phyloP scores from a whole-genome alignment of 2,113 vertebrate genomes.

The Grus americana region DNA sequence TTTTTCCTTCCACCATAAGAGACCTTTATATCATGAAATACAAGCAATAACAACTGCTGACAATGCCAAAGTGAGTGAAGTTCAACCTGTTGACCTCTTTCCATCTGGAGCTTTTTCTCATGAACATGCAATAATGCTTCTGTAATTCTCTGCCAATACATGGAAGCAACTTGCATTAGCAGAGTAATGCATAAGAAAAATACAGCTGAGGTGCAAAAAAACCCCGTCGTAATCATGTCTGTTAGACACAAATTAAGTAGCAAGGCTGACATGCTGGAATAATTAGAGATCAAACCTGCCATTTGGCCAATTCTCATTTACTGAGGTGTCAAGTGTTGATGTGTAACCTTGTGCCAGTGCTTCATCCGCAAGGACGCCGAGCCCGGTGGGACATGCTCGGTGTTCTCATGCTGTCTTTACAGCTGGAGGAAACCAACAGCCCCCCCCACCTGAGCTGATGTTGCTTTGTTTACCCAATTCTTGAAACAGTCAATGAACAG shows the following conservation, averaged over 20 bases:
- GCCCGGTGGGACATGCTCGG: background rate
- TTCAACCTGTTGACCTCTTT: constrained; percentile 17
- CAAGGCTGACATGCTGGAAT: background rate
- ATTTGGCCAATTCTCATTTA: background rate
- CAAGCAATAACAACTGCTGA: background rate
- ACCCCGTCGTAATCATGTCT: background rate
- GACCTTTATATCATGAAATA: background rate
- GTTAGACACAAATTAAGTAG: background rate
- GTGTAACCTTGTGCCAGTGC: background rate
- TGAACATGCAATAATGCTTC: constrained; percentile 16
- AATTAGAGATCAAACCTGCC: background rate
- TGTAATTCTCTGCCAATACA: constrained; percentile 23
- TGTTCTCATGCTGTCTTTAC: background rate
- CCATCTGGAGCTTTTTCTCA: constrained; percentile 11
- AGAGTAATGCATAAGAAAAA: background rate
- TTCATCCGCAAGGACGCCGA: background rate
- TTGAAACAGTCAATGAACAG: background rate
- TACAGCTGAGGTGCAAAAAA: constrained; percentile 12
- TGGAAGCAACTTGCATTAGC: background rate
- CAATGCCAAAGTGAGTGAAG: background rate
- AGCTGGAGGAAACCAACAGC: background rate
- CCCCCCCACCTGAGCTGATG: background rate
- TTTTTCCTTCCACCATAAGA: background rate
- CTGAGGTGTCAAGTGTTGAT: background rate
- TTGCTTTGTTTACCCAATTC: background rate